Evolutionary conservation across 2,797 vertebrate genomes (phyloP), one percentile per base, ranked within the genome.

Genomic region (Mormyrops attenuatus): DNA sequence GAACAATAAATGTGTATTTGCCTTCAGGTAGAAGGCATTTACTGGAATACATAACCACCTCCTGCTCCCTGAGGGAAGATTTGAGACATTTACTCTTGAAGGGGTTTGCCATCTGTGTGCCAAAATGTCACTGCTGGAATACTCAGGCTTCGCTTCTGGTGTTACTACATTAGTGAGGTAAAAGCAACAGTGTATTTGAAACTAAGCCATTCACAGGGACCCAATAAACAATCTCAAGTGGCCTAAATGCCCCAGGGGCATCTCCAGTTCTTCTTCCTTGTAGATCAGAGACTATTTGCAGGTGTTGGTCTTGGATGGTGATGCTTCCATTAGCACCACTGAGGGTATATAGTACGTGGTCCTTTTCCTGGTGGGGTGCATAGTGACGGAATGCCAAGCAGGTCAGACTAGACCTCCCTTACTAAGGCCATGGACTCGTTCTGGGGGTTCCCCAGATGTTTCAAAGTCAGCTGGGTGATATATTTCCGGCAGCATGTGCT

Each of bases 71-170:
- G 47, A 50, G 82, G 82, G 82, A 85, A 85, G 44, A 49, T 85
- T 85, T 85, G n/a, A 85, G 22, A 85, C 82, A 50, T 85, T 85
- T 85, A 85, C 82, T 49, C 82, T 85, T 85, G 47, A 85, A 85
- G 44, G 47, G 82, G 11, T 85, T 88, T 88, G 38, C 88, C 9
- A 34, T 80, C 47, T 88, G 47, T 1, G 13, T 34, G 22, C 47
- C 38, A 85, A 85, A 22, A 85, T 85, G 47, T 30, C 47, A 50
- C 82, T 44, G n/a, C 82, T 49, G 82, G 82, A 50, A 30, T 7
- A 22, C 9, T 85, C 3, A 44, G 82, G 4, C 44, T 49, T 84
- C 20, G 80, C 82, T 85, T 50, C 82, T 3, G 49, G 82, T 85
- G 82, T 22, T 50, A 49, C 47, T 50, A 49, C 47, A 50, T 3